Percentiles rank a stretch among this genome's conserved stretches.
Evolutionary conservation across 2,797 vertebrate genomes (phyloP).

Genomic region (Pteronotus mesoamericanus): DNA sequence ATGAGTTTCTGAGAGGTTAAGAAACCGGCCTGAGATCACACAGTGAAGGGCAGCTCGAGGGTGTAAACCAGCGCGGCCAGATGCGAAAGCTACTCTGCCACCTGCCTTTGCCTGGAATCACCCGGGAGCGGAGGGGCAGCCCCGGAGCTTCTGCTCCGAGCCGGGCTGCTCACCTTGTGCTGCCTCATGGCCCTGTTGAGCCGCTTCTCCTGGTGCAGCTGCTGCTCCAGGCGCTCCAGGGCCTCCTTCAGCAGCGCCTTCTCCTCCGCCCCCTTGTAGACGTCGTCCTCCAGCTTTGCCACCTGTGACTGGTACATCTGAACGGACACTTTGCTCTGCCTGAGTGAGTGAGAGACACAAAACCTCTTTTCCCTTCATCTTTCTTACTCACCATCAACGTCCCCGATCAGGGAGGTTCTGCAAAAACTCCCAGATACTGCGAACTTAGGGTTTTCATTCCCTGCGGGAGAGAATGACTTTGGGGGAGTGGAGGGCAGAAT

Average conservation of each 20-base stretch:
- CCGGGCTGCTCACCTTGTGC: constrained; percentile 74
- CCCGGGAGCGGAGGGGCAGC: neutral
- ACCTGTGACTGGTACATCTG: constrained; percentile 69
- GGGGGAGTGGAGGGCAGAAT: neutral
- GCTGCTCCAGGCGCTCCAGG: constrained; percentile 74
- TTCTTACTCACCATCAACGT: accelerated
- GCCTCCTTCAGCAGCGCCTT: constrained; percentile 82
- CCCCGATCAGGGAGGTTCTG: neutral
- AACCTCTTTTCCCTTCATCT: neutral
- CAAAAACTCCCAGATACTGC: accelerated
- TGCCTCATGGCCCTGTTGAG: constrained; percentile 45
- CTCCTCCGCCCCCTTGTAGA: constrained; percentile 74
- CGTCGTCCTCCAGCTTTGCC: constrained; percentile 71
- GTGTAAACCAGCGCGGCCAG: neutral
- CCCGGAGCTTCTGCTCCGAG: accelerated
- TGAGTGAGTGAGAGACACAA: neutral
- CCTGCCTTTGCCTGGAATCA: neutral
- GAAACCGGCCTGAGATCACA: neutral
- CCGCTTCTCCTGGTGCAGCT: constrained; percentile 79
- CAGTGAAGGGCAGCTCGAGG: neutral
- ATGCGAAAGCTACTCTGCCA: neutral
- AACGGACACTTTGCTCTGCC: constrained; percentile 68
- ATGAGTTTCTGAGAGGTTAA: neutral
- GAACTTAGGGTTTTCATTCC: neutral
- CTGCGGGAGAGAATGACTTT: neutral